Conservation (phyloP, 2,888 invertebrate species). For the Folsomia manolachei region DNA sequence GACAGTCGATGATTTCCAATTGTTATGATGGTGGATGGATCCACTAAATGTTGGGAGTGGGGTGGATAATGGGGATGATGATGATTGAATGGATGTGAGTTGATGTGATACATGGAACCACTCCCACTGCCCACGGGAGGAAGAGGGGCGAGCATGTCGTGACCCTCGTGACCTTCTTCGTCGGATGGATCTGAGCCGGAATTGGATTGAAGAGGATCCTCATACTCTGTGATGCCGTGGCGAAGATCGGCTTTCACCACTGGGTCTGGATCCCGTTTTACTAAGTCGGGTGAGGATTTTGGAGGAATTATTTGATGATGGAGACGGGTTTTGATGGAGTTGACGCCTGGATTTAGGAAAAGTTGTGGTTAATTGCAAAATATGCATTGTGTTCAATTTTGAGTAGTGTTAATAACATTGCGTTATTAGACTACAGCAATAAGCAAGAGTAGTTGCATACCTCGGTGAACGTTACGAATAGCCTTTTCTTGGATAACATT, state of each 20-base stretch:
- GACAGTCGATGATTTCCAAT: conserved; percentile 1
- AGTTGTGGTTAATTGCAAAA: not conserved
- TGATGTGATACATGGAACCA: not conserved
- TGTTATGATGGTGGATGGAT: conserved; percentile 18
- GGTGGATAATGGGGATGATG: conserved; percentile 7
- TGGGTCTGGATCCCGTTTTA: not conserved
- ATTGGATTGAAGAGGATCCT: not conserved
- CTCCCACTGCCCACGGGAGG: not conserved
- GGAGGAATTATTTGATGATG: conserved; percentile 17
- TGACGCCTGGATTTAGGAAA: conserved; percentile 21
- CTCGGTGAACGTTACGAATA: conserved; percentile 37
- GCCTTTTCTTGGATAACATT: conserved; percentile 65
- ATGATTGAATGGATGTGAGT: not conserved
- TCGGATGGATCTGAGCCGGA: conserved; percentile 14
- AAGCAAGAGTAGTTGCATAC: no score
- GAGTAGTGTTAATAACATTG: no score
- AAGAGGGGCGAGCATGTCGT: conserved; percentile 30
- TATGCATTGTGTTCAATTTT: no score
- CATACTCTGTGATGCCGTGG: not conserved
- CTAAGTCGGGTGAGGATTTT: not conserved
- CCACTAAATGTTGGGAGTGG: conserved; percentile 1
- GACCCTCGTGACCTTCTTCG: conserved; percentile 26
- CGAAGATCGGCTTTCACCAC: not conserved
- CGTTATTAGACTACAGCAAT: no score
- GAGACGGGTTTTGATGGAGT: conserved; percentile 28